Evolutionary conservation across 1,140 invertebrate species (phyloP).

Genomic region (Drosophila prosaltans): DNA sequence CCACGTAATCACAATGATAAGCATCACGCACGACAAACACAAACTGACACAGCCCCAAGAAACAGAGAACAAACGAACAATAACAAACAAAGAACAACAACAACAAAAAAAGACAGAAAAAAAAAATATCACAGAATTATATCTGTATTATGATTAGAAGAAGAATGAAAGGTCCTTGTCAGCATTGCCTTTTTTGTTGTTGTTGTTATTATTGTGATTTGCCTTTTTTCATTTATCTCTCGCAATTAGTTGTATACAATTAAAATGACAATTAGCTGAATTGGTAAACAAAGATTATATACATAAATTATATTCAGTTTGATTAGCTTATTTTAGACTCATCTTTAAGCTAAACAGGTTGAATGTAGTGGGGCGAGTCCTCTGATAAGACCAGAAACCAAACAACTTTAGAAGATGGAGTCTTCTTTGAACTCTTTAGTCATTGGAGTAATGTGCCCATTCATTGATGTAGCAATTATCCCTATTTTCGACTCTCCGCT

Average conservation of each 20-base stretch:
- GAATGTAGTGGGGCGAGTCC: no score
- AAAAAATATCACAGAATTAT: conserved; percentile 44
- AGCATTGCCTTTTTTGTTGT: conserved; percentile 15
- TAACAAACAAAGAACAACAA: conserved; percentile 37
- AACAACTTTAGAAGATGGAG: no score
- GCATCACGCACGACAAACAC: conserved; percentile 61
- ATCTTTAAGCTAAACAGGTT: no score
- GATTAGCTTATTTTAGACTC: no score
- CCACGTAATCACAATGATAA: conserved; percentile 79
- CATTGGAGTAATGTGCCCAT: no score
- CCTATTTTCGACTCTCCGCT: no score
- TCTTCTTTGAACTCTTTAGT: no score
- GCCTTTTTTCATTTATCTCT: background rate
- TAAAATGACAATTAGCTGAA: no score
- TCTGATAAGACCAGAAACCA: no score
- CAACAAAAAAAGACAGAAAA: conserved; percentile 27
- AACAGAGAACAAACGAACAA: conserved; percentile 13
- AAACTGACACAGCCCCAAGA: conserved; percentile 30
- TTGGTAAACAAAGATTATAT: no score
- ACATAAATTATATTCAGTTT: no score
- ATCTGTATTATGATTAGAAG: conserved; percentile 22
- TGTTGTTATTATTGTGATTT: conserved; percentile 22
- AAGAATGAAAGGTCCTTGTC: conserved; percentile 19
- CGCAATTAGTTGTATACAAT: background rate
- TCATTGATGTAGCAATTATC: no score